These are phyloP conservation scores for Cheirogaleus medius DNA, from an alignment of 2,113 vertebrate genomes.

Conservation along the genomic window DNA sequence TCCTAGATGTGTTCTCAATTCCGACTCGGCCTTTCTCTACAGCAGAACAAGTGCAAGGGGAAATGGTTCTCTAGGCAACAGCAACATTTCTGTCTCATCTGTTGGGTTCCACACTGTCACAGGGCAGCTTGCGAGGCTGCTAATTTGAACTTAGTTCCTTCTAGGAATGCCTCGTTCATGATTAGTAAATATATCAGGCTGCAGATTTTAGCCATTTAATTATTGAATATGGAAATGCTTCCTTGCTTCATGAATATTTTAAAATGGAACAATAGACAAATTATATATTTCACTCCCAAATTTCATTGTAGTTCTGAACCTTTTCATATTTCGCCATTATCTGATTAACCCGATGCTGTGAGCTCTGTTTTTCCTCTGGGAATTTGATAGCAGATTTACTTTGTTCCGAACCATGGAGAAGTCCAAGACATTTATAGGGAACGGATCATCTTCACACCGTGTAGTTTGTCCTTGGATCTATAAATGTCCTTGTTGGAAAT, in stretches of 20 bases:
- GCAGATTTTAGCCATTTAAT: conserved; percentile 51
- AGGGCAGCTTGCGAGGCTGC: background rate
- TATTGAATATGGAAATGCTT: conserved; percentile 43
- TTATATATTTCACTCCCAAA: conserved; percentile 1
- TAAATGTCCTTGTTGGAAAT: background rate
- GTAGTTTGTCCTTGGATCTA: background rate
- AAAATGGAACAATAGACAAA: background rate
- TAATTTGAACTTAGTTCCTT: conserved; percentile 31
- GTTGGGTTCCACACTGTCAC: background rate
- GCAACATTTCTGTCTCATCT: conserved; percentile 56
- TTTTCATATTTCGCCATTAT: background rate
- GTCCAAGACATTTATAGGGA: background rate
- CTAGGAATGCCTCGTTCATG: background rate
- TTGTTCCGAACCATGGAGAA: background rate
- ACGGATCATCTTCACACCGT: background rate
- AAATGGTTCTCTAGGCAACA: conserved; percentile 50
- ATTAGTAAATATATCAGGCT: conserved; percentile 20
- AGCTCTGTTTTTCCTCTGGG: background rate
- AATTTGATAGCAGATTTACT: background rate
- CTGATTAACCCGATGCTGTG: accelerated
- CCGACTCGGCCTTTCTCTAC: conserved; percentile 8
- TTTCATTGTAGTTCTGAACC: background rate
- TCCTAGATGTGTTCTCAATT: conserved; percentile 53
- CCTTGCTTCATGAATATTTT: conserved; percentile 52
- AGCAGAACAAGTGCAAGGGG: conserved; percentile 47